Evolutionary conservation across 1,140 invertebrate species (phyloP).

Genomic region (Phortica variegata): DNA sequence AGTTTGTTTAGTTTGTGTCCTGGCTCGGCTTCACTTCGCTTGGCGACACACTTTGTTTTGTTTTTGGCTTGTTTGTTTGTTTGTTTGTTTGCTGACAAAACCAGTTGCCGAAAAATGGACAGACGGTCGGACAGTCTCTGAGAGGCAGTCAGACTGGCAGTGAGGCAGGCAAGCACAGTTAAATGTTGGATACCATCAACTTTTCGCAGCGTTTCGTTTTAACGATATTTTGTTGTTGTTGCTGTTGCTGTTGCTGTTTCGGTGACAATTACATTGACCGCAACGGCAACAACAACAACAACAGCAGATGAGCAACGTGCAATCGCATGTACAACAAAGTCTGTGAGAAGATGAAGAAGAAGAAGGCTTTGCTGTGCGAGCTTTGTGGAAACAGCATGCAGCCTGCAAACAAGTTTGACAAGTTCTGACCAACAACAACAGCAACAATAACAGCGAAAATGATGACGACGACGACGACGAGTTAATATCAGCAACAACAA

Average conservation of each 20-base stretch:
- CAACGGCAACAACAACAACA: slow-evolving; percentile 14
- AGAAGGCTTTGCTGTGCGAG: too few species aligned
- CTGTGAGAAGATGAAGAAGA: neutral
- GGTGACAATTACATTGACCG: slow-evolving; percentile 53
- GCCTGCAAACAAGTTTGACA: slow-evolving; percentile 49
- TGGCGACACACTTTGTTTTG: too few species aligned
- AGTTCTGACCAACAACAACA: slow-evolving; percentile 34
- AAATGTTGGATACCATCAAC: too few species aligned
- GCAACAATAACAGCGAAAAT: slow-evolving; percentile 1
- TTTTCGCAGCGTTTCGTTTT: too few species aligned
- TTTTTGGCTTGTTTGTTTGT: too few species aligned
- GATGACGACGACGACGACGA: too few species aligned
- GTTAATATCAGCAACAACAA: slow-evolving; percentile 12
- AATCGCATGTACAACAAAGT: neutral
- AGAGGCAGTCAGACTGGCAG: too few species aligned
- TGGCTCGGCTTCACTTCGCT: too few species aligned
- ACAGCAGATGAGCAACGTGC: slow-evolving; percentile 7
- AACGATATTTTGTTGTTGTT: neutral
- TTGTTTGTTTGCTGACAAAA: too few species aligned
- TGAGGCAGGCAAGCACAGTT: too few species aligned
- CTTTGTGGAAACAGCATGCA: slow-evolving; percentile 1
- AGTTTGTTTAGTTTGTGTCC: neutral
- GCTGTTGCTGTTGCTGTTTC: slow-evolving; percentile 22
- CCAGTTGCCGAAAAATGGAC: too few species aligned
- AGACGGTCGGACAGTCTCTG: too few species aligned